Conservation (phyloP, 2,113 vertebrate genomes). For the Anguilla japonica region DNA sequence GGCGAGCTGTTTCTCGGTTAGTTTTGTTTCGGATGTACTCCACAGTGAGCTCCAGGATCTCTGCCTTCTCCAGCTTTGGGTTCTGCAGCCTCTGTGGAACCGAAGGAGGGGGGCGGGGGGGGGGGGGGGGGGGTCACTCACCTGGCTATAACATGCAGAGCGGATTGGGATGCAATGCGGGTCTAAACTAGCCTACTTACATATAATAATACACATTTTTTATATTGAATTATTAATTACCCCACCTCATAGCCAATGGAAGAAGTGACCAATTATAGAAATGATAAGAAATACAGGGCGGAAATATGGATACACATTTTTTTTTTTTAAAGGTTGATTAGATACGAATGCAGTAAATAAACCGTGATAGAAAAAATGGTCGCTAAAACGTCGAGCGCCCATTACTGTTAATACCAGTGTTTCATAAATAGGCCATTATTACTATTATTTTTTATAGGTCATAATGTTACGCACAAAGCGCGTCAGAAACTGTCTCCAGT, state of each 20-base stretch:
- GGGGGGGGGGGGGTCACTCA: neutral
- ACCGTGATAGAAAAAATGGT: neutral
- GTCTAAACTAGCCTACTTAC: neutral
- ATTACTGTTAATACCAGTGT: too few species aligned
- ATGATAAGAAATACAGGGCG: neutral
- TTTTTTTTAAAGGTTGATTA: too few species aligned
- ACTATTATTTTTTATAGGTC: too few species aligned
- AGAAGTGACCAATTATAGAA: too few species aligned
- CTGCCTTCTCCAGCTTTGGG: constrained; percentile 56
- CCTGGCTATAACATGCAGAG: too few species aligned
- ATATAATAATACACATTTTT: too few species aligned
- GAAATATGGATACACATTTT: neutral
- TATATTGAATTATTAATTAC: too few species aligned
- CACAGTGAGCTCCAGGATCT: constrained; percentile 54
- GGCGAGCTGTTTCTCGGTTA: neutral
- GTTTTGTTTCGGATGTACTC: constrained; percentile 47
- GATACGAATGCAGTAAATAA: neutral
- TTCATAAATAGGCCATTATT: too few species aligned
- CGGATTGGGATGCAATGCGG: neutral
- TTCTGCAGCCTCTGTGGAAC: constrained; percentile 47
- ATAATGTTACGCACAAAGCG: too few species aligned
- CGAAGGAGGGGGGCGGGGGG: neutral
- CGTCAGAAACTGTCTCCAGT: too few species aligned
- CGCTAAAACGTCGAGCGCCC: too few species aligned
- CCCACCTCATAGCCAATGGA: too few species aligned